Percentiles rank a stretch among this genome's conserved stretches.
Conservation (phyloP, 1,140 invertebrate genomes). For the Drosophila mayri region DNA sequence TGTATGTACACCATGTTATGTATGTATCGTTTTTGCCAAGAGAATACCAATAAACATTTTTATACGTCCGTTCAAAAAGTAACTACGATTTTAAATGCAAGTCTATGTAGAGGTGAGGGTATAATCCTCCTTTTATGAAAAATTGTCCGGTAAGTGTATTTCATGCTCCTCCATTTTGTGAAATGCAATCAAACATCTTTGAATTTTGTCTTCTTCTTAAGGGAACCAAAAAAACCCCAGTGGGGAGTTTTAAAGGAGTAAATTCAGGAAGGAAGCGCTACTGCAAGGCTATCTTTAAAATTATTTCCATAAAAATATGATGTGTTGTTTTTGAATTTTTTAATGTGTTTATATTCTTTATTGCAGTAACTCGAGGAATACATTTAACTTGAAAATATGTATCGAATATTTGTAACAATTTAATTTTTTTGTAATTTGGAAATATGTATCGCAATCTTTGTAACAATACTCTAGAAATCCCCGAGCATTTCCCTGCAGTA, state of each 20-base stretch:
- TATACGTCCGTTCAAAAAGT: constrained; percentile 52
- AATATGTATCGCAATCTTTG: not conserved
- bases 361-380: not conserved
- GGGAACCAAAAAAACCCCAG: not conserved
- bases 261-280: not conserved
- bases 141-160: not conserved
- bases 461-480: not conserved
- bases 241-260: too few relatives aligned
- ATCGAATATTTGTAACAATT: not conserved
- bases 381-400: not conserved
- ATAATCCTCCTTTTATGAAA: not conserved
- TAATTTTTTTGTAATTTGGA: not conserved
- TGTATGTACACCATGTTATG: constrained; percentile 58
- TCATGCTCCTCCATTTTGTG: too few relatives aligned
- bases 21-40: constrained; percentile 49
- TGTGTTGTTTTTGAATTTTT: too few relatives aligned
- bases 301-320: not conserved
- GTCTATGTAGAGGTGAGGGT: not conserved
- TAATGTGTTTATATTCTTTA: not conserved
- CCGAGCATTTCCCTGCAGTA: not conserved
- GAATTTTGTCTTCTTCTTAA: not conserved
- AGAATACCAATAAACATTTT: constrained; percentile 64
- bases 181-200: not conserved
- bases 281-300: not conserved
- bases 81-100: not conserved